Evolutionary conservation across 2,113 vertebrate species (phyloP), one percentile per base, ranked within the genome.

Genomic region (Neofelis nebulosa): DNA sequence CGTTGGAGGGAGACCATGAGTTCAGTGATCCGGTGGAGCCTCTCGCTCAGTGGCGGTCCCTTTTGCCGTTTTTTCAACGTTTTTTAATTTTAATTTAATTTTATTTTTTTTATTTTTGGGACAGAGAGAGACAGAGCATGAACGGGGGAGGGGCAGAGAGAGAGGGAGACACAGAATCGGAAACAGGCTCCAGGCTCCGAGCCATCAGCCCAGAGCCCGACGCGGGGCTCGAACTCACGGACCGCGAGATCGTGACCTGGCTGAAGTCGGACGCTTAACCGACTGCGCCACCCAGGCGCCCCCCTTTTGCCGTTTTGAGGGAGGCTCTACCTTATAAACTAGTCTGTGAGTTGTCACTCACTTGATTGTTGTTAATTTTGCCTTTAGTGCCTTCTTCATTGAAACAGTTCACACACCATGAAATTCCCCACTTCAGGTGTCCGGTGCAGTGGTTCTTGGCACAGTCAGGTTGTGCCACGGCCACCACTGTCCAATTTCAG

Each of bases 301-400:
- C n/a, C 15, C 41, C 33, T 91, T 87, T 87, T 50, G n/a, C 38
- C 38, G 38, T 21, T 76, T 52, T 66, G 36, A 55, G 31, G 52
- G 45, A 71, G 31, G 36, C 27, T 36, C 0, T 87, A 2, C 11
- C 25, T 13, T 83, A 18, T 15, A 50, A 45, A 80, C 29, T 65
- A 31, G 31, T 80, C 27, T 93, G 21, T 55, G 33, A 61, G 66
- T 48, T 66, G 38, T 71, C 41, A 25, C 38, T 66, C 27, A 29
- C 48, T 89, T 65, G 63, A 52, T 45, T 94, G 91, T 94, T 78
- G 82, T 78, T 88, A 25, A 45, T 84, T 95, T 94, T 79, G 18
- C 52, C 61, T 69, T 36, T 45, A 33, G 61, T 48, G n/a, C 3
- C 36, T 69, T 91, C 78, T 55, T 41, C 65, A 48, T 45, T 55